These are phyloP conservation scores for Chiloscyllium punctatum DNA, from an alignment of 2,797 vertebrate genomes.

Conservation along the genomic window DNA sequence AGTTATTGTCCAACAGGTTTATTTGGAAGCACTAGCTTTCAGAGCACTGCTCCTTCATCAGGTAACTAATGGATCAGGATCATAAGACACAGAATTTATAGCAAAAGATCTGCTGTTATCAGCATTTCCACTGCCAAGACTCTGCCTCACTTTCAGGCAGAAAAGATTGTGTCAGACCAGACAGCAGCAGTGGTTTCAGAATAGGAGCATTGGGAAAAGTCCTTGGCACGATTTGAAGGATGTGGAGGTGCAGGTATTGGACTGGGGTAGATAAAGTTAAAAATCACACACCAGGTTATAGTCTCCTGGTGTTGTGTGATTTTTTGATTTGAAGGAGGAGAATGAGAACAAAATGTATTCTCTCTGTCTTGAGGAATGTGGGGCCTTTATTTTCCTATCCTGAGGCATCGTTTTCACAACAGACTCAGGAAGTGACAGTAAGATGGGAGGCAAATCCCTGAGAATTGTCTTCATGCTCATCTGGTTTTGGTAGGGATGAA, in stretches of 20 bases:
- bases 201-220: neutral
- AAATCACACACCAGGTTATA: too few species aligned
- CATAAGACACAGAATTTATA: too few species aligned
- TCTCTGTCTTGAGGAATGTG: neutral
- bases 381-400: neutral
- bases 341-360: neutral
- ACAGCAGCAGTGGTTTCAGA: neutral
- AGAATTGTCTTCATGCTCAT: neutral
- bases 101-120: neutral
- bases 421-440: neutral
- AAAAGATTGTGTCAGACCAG: neutral
- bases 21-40: too few species aligned
- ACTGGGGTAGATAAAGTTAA: too few species aligned
- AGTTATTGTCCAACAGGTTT: too few species aligned
- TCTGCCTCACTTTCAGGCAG: too few species aligned
- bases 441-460: neutral
- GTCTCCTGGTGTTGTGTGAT: too few species aligned
- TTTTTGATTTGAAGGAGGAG: neutral
- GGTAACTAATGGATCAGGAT: too few species aligned
- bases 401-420: neutral
- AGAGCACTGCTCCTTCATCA: too few species aligned
- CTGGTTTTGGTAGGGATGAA: neutral
- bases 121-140: neutral
- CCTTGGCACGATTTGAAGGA: neutral
- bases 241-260: too few species aligned